Evolutionary conservation across 2,797 vertebrate genomes (phyloP).

Genomic region (Falco columbarius): DNA sequence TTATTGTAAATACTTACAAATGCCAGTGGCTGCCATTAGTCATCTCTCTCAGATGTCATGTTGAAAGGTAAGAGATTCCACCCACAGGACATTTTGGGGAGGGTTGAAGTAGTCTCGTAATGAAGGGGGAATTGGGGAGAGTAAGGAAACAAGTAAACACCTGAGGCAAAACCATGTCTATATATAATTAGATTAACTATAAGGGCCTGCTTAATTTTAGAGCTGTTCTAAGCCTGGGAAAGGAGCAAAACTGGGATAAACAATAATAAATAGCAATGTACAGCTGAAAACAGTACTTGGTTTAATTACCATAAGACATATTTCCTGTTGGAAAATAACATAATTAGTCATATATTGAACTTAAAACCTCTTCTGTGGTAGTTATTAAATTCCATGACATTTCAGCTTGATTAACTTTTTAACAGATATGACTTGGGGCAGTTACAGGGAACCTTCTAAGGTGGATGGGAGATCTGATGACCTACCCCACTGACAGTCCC

Average conservation of each 20-base stretch:
- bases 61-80: not conserved
- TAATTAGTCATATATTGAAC: not conserved
- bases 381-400: not conserved
- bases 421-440: not conserved
- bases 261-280: not conserved
- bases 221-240: not conserved
- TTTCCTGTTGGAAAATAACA: not conserved
- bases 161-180: fast-evolving
- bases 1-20: not conserved
- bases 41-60: fast-evolving
- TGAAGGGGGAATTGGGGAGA: not conserved
- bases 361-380: not conserved
- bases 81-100: not conserved
- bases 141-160: not conserved
- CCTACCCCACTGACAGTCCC: not conserved
- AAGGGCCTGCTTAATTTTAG: not conserved
- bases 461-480: not conserved
- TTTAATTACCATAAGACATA: not conserved
- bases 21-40: not conserved
- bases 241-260: not conserved
- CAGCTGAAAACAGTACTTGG: not conserved
- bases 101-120: not conserved
- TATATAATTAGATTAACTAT: not conserved
- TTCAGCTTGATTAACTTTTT: slow-evolving; percentile 2
- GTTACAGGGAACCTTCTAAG: not conserved